Base-by-base conservation (phyloP, 2,113 vertebrate species). In the Guaruba guarouba region DNA sequence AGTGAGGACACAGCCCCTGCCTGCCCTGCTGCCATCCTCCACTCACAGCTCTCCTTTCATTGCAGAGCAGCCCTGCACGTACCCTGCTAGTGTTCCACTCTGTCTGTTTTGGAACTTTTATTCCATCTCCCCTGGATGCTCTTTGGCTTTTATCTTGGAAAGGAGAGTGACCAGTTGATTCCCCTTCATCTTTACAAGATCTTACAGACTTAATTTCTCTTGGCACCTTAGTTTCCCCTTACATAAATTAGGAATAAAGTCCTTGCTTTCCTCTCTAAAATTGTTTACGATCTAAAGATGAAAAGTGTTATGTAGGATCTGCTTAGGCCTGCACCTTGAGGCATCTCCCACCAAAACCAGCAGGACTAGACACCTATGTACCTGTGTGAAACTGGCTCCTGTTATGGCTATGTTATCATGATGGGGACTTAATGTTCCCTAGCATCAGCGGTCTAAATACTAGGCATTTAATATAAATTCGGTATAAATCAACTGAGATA, bases 391-490 rank as follows among this genome's bases (percentile, higher is more conserved):
- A 92, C 22, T 67, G 51, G 35, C 17, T 76, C 29, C 35, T 41
- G 68, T 52, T 64, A 19, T 13, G 81, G 18, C 51, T 75, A 17
- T 48, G 16, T 57, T 77, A 61, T 31, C 2, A 6, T 70, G 55
- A 66, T n/a, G 11, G 52, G 10, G 31, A 71, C 27, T 62, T 92
- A 64, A 82, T 91, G 87, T 92, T 79, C 62, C 55, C 37, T 18
- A 52, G 62, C 20, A 73, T 89, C 81, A 44, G 22, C 51, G 89
- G 59, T 24, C 57, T 76, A 91, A 92, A 82, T 91, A 95, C 76
- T 52, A 88, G 86, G 24, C 20, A 89, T 79, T 95, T 96, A 95
- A 91, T 92, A 89, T 49, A 79, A 93, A 95, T 96, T 85, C 89
- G 24, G 23, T 24, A 59, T 35, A 59, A 59, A 87, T 91, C 93